A percentile compares a stretch with the other conserved stretches of the same genome.
These are phyloP conservation scores for Pitta sordida DNA, from an alignment of 2,113 vertebrate species.

Conservation along the genomic window DNA sequence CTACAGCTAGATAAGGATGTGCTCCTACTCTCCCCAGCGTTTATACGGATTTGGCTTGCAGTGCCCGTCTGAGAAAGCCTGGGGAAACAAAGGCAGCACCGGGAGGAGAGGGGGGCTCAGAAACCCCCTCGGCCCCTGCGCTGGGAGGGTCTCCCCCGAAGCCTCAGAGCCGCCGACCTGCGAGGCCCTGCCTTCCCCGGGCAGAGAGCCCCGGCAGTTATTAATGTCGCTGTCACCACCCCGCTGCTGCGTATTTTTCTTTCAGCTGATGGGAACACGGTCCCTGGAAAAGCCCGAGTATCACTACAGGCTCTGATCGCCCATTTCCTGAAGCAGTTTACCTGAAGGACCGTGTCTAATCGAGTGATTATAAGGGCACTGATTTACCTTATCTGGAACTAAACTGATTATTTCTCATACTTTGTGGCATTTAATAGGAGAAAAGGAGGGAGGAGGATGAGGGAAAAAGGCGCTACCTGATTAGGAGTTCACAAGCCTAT, in stretches of 20 bases:
- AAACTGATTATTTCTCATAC: constrained; percentile 69
- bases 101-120: background rate
- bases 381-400: constrained; percentile 74
- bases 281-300: background rate
- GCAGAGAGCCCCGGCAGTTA: background rate
- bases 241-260: background rate
- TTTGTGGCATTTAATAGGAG: constrained; percentile 47
- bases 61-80: background rate
- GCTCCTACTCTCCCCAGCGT: background rate
- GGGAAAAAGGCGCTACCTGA: constrained; percentile 26
- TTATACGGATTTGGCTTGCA: background rate
- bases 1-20: background rate
- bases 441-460: constrained; percentile 37
- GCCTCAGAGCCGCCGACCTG: background rate
- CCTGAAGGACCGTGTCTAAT: constrained; percentile 70
- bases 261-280: background rate
- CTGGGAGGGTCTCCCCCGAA: background rate
- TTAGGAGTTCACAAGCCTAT: constrained; percentile 53
- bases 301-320: constrained; percentile 21
- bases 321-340: constrained; percentile 63
- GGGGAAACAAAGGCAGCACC: background rate
- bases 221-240: background rate
- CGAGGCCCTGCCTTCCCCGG: background rate
- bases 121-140: background rate
- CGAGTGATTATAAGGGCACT: constrained; percentile 62